These are phyloP conservation scores for Zaprionus tsacasi DNA, from an alignment of 1,140 invertebrate species.

Conservation along the genomic window DNA sequence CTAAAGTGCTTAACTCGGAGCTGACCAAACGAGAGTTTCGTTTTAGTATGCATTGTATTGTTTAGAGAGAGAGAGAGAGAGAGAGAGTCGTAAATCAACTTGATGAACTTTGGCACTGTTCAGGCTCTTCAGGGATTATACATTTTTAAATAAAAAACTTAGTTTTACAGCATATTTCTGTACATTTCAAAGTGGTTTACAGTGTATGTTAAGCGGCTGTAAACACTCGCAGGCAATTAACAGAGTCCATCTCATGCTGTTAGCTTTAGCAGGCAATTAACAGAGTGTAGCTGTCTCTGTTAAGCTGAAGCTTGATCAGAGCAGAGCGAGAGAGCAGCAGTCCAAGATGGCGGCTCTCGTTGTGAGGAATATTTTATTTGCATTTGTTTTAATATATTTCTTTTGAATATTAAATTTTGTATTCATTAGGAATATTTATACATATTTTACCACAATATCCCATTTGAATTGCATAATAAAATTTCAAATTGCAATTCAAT, in stretches of 20 bases:
- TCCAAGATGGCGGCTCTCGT: no score
- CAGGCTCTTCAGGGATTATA: not conserved
- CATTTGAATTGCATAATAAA: conserved; percentile 33
- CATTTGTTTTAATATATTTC: no score
- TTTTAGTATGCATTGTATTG: conserved; percentile 17
- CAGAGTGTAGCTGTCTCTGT: no score
- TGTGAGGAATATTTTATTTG: no score
- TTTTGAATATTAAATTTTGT: no score
- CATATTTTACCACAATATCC: not conserved
- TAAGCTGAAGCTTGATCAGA: no score
- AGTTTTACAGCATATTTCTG: not conserved
- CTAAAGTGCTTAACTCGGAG: conserved; percentile 34
- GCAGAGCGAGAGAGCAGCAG: no score
- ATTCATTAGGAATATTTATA: no score
- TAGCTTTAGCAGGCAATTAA: no score
- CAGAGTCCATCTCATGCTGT: not conserved
- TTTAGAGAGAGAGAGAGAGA: not conserved
- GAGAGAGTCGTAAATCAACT: conserved; percentile 6
- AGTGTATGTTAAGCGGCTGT: not conserved
- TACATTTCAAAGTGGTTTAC: not conserved
- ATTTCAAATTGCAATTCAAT: conserved; percentile 31
- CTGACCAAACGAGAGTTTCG: conserved; percentile 26
- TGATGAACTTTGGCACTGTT: conserved; percentile 6
- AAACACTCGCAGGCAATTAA: not conserved
- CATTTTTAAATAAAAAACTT: not conserved